Evolutionary conservation across 2,113 vertebrate species (phyloP).

Genomic region (Odobenus rosmarus): DNA sequence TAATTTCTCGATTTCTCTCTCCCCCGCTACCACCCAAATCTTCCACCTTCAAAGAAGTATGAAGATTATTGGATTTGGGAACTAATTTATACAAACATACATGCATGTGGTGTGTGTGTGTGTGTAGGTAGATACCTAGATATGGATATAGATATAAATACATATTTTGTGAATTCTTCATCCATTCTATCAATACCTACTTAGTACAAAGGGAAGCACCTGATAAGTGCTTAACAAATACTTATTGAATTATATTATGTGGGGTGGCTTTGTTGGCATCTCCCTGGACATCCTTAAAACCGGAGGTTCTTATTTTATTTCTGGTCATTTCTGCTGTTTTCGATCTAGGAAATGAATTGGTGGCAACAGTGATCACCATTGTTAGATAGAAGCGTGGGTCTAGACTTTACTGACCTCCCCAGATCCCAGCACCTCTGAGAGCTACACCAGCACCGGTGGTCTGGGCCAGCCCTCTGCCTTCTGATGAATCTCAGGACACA

Average conservation of each 20-base stretch:
- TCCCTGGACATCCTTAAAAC: not conserved
- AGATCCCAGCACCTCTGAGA: not conserved
- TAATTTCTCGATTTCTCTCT: not conserved
- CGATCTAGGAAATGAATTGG: too few species aligned
- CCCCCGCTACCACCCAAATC: not conserved
- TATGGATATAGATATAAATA: not conserved
- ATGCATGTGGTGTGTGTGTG: too few species aligned
- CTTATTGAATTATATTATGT: not conserved
- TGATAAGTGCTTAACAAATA: not conserved
- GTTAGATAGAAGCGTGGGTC: not conserved
- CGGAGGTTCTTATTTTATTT: not conserved
- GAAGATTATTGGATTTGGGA: not conserved
- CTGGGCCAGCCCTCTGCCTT: not conserved
- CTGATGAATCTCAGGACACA: too few species aligned
- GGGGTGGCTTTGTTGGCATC: not conserved
- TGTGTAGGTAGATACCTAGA: not conserved
- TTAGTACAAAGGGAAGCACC: not conserved
- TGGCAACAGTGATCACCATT: not conserved
- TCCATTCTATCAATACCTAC: not conserved
- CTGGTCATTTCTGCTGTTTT: not conserved
- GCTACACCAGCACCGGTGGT: too few species aligned
- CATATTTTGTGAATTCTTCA: not conserved
- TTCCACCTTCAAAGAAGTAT: not conserved
- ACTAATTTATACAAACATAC: not conserved
- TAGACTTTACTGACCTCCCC: not conserved